Base-by-base conservation (phyloP, 2,888 invertebrate species). In the Meganola albula region DNA sequence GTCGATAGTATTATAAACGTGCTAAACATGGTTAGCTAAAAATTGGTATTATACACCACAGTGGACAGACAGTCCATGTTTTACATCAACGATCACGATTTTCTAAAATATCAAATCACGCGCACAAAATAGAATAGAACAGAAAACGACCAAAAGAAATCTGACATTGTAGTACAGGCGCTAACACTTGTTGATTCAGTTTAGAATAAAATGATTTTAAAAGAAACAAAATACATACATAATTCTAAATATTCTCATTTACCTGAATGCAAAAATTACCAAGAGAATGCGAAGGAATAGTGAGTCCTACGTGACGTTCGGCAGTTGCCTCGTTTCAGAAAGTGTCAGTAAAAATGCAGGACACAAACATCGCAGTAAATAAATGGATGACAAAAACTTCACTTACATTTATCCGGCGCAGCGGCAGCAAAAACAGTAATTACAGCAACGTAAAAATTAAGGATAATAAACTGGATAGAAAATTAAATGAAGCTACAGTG, bases 341-440 rank as follows among this genome's bases (percentile, higher is more conserved):
- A 56, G 64, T 69, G 67, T 66, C 65, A 69, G 61, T 63, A 64
- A n/a, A n/a, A n/a, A 63, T 61, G 41, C 63, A 44, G 64, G 64
- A 59, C 65, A 64, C 67, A 45, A 54, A 66, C 54, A 61, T 67
- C n/a, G n/a, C n/a, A n/a, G n/a, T n/a, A n/a, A n/a, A n/a, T n/a
- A 65, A 74, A 68, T 63, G 61, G n/a, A 63, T 70, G 65, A 67
- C 74, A 72, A 60, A 71, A 73, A 70, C 69, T 60, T 56, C 70
- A 82, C 84, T 84, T 82, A 83, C 84, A 60, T 78, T 60, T 59
- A 61, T 70, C 67, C 60, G 64, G 61, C 52, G 48, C 51, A 55
- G 54, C 58, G 53, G 61, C 58, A 52, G 58, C 34, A 28, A 60
- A 60, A 59, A 63, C 51, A 45, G 57, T 58, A 47, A 53, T 59